phyloP scores from a whole-genome alignment of 2,113 vertebrate genomes.

The Ginglymostoma cirratum region DNA sequence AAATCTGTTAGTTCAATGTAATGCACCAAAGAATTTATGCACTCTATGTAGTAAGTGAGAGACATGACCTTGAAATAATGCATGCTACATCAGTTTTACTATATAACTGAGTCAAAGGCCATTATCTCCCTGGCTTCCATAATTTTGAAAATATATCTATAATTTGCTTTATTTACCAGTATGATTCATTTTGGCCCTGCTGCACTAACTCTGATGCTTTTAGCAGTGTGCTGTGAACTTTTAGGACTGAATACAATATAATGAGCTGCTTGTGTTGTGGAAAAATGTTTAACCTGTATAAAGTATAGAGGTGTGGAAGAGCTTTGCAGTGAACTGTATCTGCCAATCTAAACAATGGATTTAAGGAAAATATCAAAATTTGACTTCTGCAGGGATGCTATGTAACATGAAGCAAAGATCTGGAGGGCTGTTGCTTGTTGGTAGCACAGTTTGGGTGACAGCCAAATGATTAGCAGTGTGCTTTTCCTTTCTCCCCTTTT shows the following conservation, averaged over 20 bases:
- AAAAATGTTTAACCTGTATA: not conserved
- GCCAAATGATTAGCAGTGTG: too few relatives aligned
- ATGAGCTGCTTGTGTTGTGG: not conserved
- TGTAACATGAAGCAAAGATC: too few relatives aligned
- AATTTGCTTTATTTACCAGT: not conserved
- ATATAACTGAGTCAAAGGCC: too few relatives aligned
- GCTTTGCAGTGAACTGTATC: not conserved
- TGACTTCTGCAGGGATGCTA: not conserved
- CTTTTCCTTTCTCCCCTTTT: not conserved
- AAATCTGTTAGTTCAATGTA: too few relatives aligned
- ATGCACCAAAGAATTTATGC: too few relatives aligned
- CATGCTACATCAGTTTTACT: too few relatives aligned
- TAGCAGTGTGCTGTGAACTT: too few relatives aligned
- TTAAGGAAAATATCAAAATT: not conserved
- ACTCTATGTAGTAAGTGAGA: too few relatives aligned
- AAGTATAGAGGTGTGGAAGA: not conserved
- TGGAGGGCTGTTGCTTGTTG: too few relatives aligned
- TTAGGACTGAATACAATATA: not conserved
- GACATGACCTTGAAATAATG: too few relatives aligned
- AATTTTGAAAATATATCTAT: not conserved
- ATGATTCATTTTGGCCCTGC: not conserved
- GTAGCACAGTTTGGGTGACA: too few relatives aligned
- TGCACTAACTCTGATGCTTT: not conserved
- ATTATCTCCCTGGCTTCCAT: not conserved
- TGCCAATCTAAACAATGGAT: not conserved